phyloP scores from a whole-genome alignment of 2,113 vertebrate genomes.

The Noctilio leporinus region DNA sequence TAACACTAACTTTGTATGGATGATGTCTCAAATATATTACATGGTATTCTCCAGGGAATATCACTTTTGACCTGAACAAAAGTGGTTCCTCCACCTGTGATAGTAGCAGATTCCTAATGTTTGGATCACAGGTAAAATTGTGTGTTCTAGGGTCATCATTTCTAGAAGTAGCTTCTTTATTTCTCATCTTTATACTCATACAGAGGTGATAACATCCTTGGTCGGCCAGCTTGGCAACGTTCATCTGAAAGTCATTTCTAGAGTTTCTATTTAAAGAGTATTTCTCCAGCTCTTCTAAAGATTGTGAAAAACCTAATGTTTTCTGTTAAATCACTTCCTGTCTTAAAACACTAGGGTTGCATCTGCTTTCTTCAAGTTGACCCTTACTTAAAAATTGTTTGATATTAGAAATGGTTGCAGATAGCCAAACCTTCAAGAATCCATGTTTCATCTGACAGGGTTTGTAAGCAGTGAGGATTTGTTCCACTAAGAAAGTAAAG shows the following conservation, averaged over 20 bases:
- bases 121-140: background rate
- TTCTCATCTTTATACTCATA: background rate
- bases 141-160: background rate
- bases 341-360: background rate
- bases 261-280: background rate
- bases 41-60: background rate
- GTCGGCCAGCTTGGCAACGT: background rate
- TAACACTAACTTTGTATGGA: conserved; percentile 55
- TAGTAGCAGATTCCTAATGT: background rate
- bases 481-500: background rate
- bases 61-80: background rate
- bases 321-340: background rate
- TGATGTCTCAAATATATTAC: conserved; percentile 9
- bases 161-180: background rate
- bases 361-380: background rate
- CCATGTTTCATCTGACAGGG: background rate
- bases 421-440: background rate
- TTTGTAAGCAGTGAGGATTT: background rate
- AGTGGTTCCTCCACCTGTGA: background rate
- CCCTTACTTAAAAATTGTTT: background rate
- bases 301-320: background rate
- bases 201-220: background rate
- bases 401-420: background rate
- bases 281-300: background rate
- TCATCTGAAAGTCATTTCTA: background rate